Evolutionary conservation across 2,113 vertebrate species (phyloP).

Genomic region (Psammodynastes pulverulentus): DNA sequence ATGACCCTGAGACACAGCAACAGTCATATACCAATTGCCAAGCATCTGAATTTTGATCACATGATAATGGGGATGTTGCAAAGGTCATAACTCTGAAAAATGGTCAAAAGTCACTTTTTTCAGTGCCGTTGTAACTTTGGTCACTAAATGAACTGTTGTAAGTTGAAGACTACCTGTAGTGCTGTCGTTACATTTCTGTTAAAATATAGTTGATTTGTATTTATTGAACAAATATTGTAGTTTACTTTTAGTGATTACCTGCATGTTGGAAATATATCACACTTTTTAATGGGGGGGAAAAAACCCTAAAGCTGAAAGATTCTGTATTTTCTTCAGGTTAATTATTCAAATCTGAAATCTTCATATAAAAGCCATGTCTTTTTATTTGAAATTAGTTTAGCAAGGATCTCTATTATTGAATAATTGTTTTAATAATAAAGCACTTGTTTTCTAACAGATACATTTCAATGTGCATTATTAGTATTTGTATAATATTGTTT

Average conservation of each 20-base stretch:
- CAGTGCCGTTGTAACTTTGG: no score
- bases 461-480: background rate
- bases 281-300: background rate
- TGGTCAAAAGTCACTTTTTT: no score
- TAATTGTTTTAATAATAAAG: background rate
- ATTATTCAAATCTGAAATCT: background rate
- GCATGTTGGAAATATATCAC: background rate
- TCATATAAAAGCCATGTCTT: background rate
- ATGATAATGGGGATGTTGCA: no score
- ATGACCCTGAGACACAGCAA: no score
- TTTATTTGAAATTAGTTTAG: background rate
- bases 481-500: background rate
- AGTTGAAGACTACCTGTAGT: background rate
- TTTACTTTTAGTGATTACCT: background rate
- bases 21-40: no score
- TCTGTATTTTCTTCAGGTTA: background rate
- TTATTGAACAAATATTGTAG: background rate
- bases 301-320: constrained; percentile 12
- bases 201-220: constrained; percentile 34
- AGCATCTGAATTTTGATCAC: no score
- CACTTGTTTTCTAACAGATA: background rate
- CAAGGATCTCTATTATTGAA: background rate
- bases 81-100: no score
- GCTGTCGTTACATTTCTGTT: background rate
- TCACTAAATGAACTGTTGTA: no score